These are phyloP conservation scores for Nasonia vitripennis DNA, from an alignment of 1,140 invertebrate species.

Conservation along the genomic window DNA sequence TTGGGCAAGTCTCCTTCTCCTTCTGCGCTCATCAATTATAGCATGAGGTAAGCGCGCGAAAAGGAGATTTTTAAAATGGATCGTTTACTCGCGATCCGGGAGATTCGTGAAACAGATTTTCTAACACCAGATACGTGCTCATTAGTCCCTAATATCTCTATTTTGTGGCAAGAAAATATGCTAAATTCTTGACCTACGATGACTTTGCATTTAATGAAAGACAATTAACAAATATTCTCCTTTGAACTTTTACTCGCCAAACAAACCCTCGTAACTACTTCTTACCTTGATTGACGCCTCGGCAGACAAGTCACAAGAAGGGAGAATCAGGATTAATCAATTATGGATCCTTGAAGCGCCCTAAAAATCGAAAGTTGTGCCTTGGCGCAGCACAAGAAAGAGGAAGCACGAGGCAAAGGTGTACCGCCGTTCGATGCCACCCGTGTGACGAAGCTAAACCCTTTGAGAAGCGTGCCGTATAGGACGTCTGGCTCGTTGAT, in stretches of 20 bases:
- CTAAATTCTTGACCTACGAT: too few relatives aligned
- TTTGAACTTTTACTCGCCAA: too few relatives aligned
- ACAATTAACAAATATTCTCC: too few relatives aligned
- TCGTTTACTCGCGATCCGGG: slow-evolving; percentile 22
- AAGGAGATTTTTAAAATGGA: slow-evolving; percentile 26
- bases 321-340: slow-evolving; percentile 64
- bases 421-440: slow-evolving; percentile 51
- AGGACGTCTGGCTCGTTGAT: background rate
- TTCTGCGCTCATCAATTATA: slow-evolving; percentile 36
- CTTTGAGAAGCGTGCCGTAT: background rate
- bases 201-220: too few relatives aligned
- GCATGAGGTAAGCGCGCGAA: slow-evolving; percentile 1
- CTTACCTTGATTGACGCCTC: slow-evolving; percentile 11
- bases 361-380: slow-evolving; percentile 55
- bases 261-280: background rate
- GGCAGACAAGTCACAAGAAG: background rate
- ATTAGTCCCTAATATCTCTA: background rate
- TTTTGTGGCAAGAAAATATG: too few relatives aligned
- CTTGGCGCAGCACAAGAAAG: slow-evolving; percentile 53
- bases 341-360: slow-evolving; percentile 58
- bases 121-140: background rate
- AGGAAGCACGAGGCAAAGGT: slow-evolving; percentile 54
- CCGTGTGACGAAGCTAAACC: slow-evolving; percentile 39
- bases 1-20: background rate
- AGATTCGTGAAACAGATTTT: background rate